Percentiles rank a stretch among this genome's conserved stretches.
Conservation (phyloP, 1,140 invertebrate genomes). For the Eumaeus atala region DNA sequence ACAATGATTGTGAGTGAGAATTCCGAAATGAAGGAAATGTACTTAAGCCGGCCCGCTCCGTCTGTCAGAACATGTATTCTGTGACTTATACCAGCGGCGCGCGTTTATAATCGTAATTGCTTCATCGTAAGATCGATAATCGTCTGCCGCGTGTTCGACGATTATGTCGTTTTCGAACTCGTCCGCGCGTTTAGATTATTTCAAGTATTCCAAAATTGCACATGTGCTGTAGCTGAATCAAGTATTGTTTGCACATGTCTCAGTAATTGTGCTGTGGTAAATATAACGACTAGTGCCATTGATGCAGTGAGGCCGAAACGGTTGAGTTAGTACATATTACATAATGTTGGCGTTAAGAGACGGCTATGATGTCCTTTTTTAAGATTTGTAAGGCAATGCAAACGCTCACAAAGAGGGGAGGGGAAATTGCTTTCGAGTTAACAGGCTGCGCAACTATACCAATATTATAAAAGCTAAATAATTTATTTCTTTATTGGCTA, state of each 20-base stretch:
- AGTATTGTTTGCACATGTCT: slow-evolving; percentile 10
- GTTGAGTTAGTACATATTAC: too few relatives aligned
- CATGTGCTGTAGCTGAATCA: neutral
- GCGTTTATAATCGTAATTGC: slow-evolving; percentile 24
- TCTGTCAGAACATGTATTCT: slow-evolving; percentile 23
- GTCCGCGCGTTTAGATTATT: neutral
- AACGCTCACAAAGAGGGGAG: too few relatives aligned
- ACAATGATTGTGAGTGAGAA: slow-evolving; percentile 68
- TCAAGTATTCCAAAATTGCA: slow-evolving; percentile 3
- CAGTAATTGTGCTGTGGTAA: too few relatives aligned
- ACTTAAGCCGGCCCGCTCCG: slow-evolving; percentile 46
- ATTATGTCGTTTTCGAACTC: slow-evolving; percentile 1
- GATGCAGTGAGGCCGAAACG: too few relatives aligned
- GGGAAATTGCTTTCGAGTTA: too few relatives aligned
- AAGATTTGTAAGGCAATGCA: too few relatives aligned
- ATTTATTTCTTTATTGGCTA: too few relatives aligned
- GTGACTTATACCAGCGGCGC: slow-evolving; percentile 5
- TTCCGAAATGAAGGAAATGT: slow-evolving; percentile 70
- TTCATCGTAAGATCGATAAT: slow-evolving; percentile 25
- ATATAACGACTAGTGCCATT: too few relatives aligned
- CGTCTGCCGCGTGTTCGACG: neutral
- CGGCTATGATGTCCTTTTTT: too few relatives aligned
- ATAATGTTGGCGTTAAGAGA: too few relatives aligned
- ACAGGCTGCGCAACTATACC: too few relatives aligned
- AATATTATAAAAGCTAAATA: too few relatives aligned